A percentile compares a stretch with the other conserved stretches of the same genome.
These are phyloP conservation scores for Nipponacmea schrenckii DNA, from an alignment of 2,888 invertebrate species.

Conservation along the genomic window DNA sequence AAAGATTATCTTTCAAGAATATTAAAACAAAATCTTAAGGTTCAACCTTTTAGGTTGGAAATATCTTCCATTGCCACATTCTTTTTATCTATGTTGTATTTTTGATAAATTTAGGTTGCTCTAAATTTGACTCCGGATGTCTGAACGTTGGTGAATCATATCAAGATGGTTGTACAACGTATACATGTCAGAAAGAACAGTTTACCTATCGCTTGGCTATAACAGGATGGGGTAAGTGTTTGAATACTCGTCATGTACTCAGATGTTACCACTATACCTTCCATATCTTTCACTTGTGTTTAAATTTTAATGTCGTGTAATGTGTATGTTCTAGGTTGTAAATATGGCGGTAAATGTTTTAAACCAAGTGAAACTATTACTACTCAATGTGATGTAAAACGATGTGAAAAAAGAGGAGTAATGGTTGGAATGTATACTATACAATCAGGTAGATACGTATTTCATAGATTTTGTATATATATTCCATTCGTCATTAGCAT, in stretches of 20 bases:
- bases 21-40: too few species aligned
- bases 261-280: too few species aligned
- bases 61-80: too few species aligned
- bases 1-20: too few species aligned
- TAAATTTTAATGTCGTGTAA: background rate
- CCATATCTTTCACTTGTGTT: background rate
- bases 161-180: background rate
- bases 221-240: background rate
- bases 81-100: too few species aligned
- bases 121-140: background rate
- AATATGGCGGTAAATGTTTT: constrained; percentile 15
- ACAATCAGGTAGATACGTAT: background rate
- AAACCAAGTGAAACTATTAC: constrained; percentile 21
- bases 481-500: too few species aligned
- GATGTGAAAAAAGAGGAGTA: background rate
- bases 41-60: too few species aligned
- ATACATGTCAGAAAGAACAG: background rate
- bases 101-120: background rate
- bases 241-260: too few species aligned
- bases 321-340: constrained; percentile 16
- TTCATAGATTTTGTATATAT: too few species aligned
- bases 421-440: background rate
- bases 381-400: constrained; percentile 2
- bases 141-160: background rate
- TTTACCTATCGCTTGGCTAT: background rate